These are phyloP conservation scores for Lophura nycthemera DNA, from an alignment of 2,113 vertebrate species.

Conservation along the genomic window DNA sequence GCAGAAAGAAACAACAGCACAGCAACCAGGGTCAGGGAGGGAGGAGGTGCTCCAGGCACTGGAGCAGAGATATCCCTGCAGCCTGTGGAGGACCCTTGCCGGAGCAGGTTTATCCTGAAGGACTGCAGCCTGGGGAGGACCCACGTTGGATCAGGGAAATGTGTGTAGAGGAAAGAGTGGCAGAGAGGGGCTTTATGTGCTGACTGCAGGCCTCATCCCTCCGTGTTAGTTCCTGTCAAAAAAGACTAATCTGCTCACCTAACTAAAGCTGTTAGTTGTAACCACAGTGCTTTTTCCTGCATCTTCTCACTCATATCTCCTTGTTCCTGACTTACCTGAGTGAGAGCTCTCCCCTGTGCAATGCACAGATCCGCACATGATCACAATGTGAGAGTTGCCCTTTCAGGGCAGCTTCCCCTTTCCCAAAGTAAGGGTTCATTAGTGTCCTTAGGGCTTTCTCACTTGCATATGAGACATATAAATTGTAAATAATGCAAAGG, in stretches of 20 bases:
- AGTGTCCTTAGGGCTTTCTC: background rate
- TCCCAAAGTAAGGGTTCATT: background rate
- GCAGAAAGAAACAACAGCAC: background rate
- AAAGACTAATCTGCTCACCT: background rate
- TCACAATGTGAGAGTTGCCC: background rate
- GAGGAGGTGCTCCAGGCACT: background rate
- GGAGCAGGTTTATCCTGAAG: background rate
- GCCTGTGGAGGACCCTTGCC: background rate
- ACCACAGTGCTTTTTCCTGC: background rate
- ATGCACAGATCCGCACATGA: background rate
- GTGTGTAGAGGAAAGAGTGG: background rate
- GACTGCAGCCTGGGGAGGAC: background rate
- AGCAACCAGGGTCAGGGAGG: background rate
- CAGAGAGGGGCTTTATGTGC: background rate
- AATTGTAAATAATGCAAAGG: background rate
- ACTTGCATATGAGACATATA: no score
- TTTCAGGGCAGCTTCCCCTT: background rate
- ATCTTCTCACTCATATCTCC: background rate
- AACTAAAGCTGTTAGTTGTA: background rate
- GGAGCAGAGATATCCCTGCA: background rate
- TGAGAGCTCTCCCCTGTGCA: background rate
- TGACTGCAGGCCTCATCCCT: background rate
- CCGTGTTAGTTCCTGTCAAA: background rate
- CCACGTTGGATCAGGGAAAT: background rate
- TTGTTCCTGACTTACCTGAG: background rate